Evolutionary conservation across 92 coral and sea anemone genomes (phyloP), one percentile per base, ranked within the genome.

Genomic region (Parazoanthus atlanticus): DNA sequence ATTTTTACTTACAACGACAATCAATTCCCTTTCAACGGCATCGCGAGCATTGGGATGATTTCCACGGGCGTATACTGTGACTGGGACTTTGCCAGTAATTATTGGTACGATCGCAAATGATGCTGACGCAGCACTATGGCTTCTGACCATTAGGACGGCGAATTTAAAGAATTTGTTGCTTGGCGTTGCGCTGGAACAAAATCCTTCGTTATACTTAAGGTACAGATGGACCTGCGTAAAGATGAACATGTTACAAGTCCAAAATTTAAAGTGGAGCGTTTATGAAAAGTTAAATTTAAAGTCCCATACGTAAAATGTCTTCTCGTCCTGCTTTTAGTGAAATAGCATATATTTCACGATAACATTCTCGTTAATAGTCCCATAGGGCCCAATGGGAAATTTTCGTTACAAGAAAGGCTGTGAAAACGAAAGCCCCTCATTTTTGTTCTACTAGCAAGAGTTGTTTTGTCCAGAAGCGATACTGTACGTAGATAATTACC

Each of bases 61-160:
- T 72, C 76, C 76, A 29, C 38, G 46, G 79, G 90, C 75, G 25
- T 36, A 38, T 28, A 94, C 96, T 88, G 88, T 36, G 15, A 96
- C 70, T 2, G 93, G 79, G 21, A 96, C 74, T 70, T 88, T 84
- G 36, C 98, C 98, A 21, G 89, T 52, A 47, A 85, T 86, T 40
- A 89, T 87, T 43, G 98, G 98, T 30, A 96, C 94, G 9, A 96
- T 88, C 23, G 93, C 93, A 40, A 94, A 89, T 0, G 95, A 89
- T 2, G 94, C 83, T 29, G 97, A 89, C 6, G 78, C 75, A 3
- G 96, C 90, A 17, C 91, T 92, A 33, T 94, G 79, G 6, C 82
- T 13, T 26, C 79, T 65, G 8, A 6, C 36, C 23, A 86, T 43
- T 7, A 58, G 29, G 16, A 88, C 90, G 34, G 89, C 80, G 0